Evolutionary conservation across 2,113 vertebrate species (phyloP).

Genomic region (Electrona antarctica): DNA sequence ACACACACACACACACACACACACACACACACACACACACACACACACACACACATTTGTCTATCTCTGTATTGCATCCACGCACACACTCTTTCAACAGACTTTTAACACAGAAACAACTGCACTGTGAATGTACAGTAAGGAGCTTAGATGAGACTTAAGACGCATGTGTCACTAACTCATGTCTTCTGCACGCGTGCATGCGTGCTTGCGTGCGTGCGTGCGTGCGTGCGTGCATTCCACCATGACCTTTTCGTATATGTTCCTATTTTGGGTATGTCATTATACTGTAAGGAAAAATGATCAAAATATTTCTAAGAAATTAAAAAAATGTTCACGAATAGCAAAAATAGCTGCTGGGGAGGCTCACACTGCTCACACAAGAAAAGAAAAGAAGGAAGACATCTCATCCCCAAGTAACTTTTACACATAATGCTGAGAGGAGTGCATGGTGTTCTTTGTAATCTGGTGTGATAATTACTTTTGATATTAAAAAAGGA

Average conservation of each 20-base stretch:
- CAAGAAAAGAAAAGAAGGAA: no score
- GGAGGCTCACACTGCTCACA: no score
- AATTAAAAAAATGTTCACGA: background rate
- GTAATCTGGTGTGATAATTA: conserved; percentile 42
- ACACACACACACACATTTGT: conserved; percentile 10
- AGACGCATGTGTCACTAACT: conserved; percentile 53
- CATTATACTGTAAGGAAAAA: background rate
- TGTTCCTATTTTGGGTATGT: background rate
- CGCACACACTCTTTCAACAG: background rate
- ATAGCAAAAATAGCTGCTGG: no score
- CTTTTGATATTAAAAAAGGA: conserved; percentile 44
- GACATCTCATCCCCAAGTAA: conserved; percentile 28
- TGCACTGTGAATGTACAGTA: conserved; percentile 38
- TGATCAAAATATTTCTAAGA: background rate
- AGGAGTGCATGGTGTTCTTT: conserved; percentile 5
- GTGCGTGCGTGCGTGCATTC: conserved; percentile 12
- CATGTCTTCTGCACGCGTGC: conserved; percentile 24
- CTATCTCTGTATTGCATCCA: background rate
- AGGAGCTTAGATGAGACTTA: conserved; percentile 60
- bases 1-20: background rate
- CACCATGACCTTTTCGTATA: conserved; percentile 60
- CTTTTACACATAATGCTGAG: conserved; percentile 19
- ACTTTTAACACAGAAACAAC: conserved; percentile 25
- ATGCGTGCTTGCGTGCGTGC: background rate
- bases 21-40: background rate